Evolutionary conservation across 1,140 invertebrate genomes (phyloP).

Genomic region (Choristoneura fumiferana): DNA sequence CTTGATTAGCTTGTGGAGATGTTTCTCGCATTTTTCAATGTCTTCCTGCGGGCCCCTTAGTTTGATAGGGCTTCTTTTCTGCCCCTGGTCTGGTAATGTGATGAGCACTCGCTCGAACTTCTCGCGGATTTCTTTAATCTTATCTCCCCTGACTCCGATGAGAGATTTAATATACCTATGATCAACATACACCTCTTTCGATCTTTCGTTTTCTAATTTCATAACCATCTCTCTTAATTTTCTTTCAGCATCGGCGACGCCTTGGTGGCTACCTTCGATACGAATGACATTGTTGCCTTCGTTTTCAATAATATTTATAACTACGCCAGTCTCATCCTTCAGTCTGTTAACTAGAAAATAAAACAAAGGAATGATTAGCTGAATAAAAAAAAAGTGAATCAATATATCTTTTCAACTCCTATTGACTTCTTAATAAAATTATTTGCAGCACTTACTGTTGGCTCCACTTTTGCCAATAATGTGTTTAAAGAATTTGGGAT

Average conservation of each 20-base stretch:
- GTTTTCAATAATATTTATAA: conserved; percentile 94
- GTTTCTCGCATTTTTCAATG: conserved; percentile 95
- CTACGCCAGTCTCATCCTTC: conserved; percentile 94
- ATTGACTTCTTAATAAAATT: no score
- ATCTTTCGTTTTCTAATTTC: conserved; percentile 97
- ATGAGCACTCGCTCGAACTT: conserved; percentile 96
- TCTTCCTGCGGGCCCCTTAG: conserved; percentile 96
- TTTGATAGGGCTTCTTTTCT: conserved; percentile 95
- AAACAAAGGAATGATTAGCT: conserved; percentile 16
- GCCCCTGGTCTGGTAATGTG: conserved; percentile 92
- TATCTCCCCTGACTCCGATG: conserved; percentile 96
- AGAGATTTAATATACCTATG: conserved; percentile 95
- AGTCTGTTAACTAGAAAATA: conserved; percentile 89
- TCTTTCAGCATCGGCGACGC: conserved; percentile 90
- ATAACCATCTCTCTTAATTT: conserved; percentile 90
- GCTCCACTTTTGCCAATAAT: conserved; percentile 97
- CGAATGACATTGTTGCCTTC: conserved; percentile 90
- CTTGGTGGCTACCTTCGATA: conserved; percentile 94
- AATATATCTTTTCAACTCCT: no score
- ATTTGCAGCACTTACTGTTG: conserved; percentile 82
- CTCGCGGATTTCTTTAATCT: conserved; percentile 95
- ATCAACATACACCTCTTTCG: conserved; percentile 96
- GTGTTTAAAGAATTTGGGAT: conserved; percentile 96
- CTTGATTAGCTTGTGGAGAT: conserved; percentile 91
- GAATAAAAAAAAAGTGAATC: no score